phyloP scores from a whole-genome alignment of 1,140 invertebrate species.

The Lepidostoma basale region DNA sequence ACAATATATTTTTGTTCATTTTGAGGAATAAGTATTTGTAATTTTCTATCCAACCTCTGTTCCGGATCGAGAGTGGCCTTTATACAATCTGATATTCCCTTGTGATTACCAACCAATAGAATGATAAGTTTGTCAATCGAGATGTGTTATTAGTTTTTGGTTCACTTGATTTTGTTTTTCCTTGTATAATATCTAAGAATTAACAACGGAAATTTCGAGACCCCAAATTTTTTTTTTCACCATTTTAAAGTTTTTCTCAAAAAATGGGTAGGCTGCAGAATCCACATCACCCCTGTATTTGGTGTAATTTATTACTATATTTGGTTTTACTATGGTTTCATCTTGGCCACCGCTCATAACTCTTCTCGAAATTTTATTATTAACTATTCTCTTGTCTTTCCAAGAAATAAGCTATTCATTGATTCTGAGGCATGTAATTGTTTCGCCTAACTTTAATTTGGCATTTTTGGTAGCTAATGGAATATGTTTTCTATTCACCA shows the following conservation, averaged over 20 bases:
- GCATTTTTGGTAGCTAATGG: slow-evolving; percentile 7
- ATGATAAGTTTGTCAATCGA: too few relatives aligned
- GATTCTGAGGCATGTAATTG: not conserved
- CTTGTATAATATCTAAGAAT: slow-evolving; percentile 31
- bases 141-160: slow-evolving; percentile 8
- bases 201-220: slow-evolving; percentile 18
- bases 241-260: slow-evolving; percentile 48
- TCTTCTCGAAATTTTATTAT: not conserved
- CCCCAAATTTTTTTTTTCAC: slow-evolving; percentile 43
- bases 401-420: slow-evolving; percentile 6
- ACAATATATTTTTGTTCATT: too few relatives aligned
- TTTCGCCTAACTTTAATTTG: slow-evolving; percentile 12
- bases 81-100: too few relatives aligned
- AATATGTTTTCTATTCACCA: slow-evolving; percentile 23
- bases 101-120: too few relatives aligned
- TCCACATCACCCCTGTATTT: not conserved
- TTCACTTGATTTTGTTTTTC: slow-evolving; percentile 21
- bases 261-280: slow-evolving; percentile 40
- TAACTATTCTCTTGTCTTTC: slow-evolving; percentile 23
- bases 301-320: not conserved
- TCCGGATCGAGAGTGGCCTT: too few relatives aligned
- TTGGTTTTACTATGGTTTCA: not conserved
- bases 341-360: not conserved
- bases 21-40: too few relatives aligned
- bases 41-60: too few relatives aligned